A percentile compares a stretch with the other conserved stretches of the same genome.
Evolutionary conservation across 1,140 invertebrate species (phyloP).

Genomic region (Tetramorium alpestre): DNA sequence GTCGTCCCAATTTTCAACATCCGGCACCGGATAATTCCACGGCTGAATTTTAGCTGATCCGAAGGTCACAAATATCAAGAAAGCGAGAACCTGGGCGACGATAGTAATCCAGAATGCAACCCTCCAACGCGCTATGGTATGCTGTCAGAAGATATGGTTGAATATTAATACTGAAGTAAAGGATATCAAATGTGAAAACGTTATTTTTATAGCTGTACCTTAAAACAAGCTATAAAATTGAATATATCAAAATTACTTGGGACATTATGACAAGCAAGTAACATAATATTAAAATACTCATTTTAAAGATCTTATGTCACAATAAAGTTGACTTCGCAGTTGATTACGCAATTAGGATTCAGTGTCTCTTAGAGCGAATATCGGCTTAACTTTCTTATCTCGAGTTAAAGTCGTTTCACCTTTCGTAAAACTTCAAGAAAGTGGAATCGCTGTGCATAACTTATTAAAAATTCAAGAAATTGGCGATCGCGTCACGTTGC

Average conservation of each 20-base stretch:
- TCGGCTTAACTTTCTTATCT: conserved; percentile 36
- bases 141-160: conserved; percentile 86
- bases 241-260: conserved; percentile 12
- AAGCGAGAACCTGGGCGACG: conserved; percentile 90
- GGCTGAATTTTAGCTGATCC: conserved; percentile 93
- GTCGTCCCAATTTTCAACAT: neutral
- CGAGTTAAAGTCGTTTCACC: conserved; percentile 20
- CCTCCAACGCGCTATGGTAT: conserved; percentile 92
- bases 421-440: conserved; percentile 43
- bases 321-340: conserved; percentile 35
- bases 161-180: neutral
- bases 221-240: conserved; percentile 1
- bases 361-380: conserved; percentile 16
- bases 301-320: conserved; percentile 3
- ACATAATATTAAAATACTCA: conserved; percentile 16
- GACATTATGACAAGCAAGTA: neutral
- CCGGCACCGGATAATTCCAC: conserved; percentile 88
- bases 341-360: conserved; percentile 39
- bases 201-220: neutral
- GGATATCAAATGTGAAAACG: neutral
- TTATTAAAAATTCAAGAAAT: conserved; percentile 37
- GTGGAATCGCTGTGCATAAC: neutral
- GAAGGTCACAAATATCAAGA: conserved; percentile 90
- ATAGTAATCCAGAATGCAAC: conserved; percentile 93
- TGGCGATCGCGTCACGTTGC: conserved; percentile 7